Base-by-base conservation (phyloP, 2,797 vertebrate genomes). In the Microtus agrestis region DNA sequence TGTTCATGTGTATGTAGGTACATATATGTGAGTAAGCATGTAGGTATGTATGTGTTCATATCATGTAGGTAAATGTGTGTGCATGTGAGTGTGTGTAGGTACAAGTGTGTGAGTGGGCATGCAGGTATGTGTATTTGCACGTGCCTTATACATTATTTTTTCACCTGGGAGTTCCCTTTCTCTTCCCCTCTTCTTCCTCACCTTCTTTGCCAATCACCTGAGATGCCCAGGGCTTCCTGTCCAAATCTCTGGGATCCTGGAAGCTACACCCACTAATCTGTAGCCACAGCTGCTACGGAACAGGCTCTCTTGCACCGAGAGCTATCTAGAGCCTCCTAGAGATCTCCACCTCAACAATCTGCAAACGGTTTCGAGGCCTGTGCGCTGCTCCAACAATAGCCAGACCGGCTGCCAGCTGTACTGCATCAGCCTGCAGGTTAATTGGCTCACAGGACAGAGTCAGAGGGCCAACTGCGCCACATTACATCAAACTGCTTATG, bases 371-470 rank as follows among this genome's bases (percentile, higher is more conserved):
- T 63, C 25, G 34, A 88, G 25, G 73, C n/a, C n/a, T 5, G 5
- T 21, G 37, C 46, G 2, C 37, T 4, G 61, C 63, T 94, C 77
- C 46, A 73, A 86, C 95, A 97, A 94, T 31, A 90, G 82, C 71
- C 59, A 87, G 91, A 78, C 95, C 93, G 95, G 56, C 93, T 56
- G 89, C 87, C 61, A 46, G 65, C 48, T 82, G 77, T 76, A 77
- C 74, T 71, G 81, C 87, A 82, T 76, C 78, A 78, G 81, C 51
- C 46, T 0, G 4, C 48, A 79, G 91, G 87, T 94, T 96, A 96
- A 97, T 91, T 93, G 91, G 74, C 71, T 94, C 89, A 63, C 21
- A 21, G 48, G 88, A 95, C 94, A 96, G 37, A 96, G 89, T 96
- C 88, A 40, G 81, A 97, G 76, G 51, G 25, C 43, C 67, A 96